Evolutionary conservation across 92 coral and sea anemone species (phyloP).

Genomic region (Plumapathes pennacea): DNA sequence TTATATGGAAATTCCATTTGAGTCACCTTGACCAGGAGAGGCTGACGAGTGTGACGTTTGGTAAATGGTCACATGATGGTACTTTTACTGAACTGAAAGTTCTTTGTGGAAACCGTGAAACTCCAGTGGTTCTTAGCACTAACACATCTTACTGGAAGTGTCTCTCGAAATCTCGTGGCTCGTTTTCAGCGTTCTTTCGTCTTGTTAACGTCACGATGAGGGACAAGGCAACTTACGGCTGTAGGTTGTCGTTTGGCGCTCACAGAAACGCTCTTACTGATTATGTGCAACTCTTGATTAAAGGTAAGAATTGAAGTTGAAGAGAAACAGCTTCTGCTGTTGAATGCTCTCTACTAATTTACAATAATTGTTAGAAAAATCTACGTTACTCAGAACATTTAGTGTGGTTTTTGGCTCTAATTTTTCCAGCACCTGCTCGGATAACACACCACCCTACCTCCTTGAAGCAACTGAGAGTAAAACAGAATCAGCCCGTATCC

Average conservation of each 20-base stretch:
- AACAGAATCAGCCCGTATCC: slow-evolving; percentile 7
- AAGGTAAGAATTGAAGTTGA: too few species aligned
- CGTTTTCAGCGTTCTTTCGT: slow-evolving; percentile 9
- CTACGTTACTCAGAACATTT: too few species aligned
- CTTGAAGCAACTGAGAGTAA: slow-evolving; percentile 6
- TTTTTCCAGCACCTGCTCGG: slow-evolving; percentile 14
- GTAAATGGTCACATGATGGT: slow-evolving; percentile 20
- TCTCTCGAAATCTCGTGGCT: slow-evolving; percentile 8
- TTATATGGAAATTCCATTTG: slow-evolving; percentile 18
- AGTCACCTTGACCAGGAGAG: slow-evolving; percentile 11
- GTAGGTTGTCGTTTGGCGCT: slow-evolving; percentile 18
- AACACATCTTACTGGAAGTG: slow-evolving; percentile 1
- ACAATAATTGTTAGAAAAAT: neutral
- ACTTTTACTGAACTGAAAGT: slow-evolving; percentile 13
- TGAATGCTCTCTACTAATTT: neutral
- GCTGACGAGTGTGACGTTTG: slow-evolving; percentile 9
- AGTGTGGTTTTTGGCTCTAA: too few species aligned
- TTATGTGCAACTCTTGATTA: too few species aligned
- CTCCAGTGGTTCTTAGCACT: neutral
- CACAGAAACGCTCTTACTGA: too few species aligned
- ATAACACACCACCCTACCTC: slow-evolving; percentile 5
- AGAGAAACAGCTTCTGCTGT: neutral
- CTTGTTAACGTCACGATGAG: slow-evolving; percentile 1
- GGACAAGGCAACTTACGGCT: slow-evolving; percentile 16
- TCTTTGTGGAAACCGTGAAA: neutral